Evolutionary conservation across 2,888 invertebrate genomes (phyloP).

Genomic region (Eupithecia abbreviata): DNA sequence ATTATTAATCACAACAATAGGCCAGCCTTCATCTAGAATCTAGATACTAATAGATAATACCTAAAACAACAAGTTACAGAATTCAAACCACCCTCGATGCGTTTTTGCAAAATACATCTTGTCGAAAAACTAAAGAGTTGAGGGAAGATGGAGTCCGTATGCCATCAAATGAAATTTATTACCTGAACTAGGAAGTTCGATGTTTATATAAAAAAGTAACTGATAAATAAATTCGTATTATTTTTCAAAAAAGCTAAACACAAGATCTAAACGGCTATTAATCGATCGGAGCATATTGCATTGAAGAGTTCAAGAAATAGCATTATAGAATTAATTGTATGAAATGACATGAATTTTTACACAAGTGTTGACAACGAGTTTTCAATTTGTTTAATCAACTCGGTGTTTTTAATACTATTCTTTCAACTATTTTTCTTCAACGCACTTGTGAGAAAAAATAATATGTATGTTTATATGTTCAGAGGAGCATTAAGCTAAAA

Average conservation of each 20-base stretch:
- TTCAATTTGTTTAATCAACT: too few relatives aligned
- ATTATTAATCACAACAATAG: background rate
- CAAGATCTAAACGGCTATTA: too few relatives aligned
- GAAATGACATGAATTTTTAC: too few relatives aligned
- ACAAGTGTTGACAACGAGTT: too few relatives aligned
- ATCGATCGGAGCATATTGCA: too few relatives aligned
- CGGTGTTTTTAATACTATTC: too few relatives aligned
- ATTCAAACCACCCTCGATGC: background rate
- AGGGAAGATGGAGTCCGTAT: background rate
- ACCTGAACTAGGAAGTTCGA: background rate
- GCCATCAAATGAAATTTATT: background rate
- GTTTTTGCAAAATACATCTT: background rate
- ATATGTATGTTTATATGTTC: too few relatives aligned
- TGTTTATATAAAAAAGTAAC: too few relatives aligned
- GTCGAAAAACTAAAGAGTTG: background rate
- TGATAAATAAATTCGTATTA: too few relatives aligned
- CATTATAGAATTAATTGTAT: background rate
- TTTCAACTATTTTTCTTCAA: too few relatives aligned
- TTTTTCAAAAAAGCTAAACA: too few relatives aligned
- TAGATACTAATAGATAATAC: background rate
- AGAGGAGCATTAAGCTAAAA: background rate
- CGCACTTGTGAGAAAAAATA: too few relatives aligned
- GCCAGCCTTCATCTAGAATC: background rate
- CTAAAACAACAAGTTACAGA: constrained; percentile 15
- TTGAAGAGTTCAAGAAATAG: background rate